These are phyloP conservation scores for Strigamia crassipes DNA, from an alignment of 2,888 invertebrate genomes.

Conservation along the genomic window DNA sequence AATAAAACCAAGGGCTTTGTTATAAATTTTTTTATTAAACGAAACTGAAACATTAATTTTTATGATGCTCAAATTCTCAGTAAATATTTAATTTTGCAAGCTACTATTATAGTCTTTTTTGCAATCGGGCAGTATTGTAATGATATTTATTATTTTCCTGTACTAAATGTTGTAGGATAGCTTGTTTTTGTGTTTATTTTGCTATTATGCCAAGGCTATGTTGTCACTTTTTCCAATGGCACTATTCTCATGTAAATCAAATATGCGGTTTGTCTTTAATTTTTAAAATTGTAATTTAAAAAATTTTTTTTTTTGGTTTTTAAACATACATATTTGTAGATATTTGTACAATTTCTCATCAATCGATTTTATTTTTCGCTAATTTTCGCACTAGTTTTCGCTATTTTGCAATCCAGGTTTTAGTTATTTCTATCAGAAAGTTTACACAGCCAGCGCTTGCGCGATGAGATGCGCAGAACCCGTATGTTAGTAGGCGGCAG, in stretches of 20 bases:
- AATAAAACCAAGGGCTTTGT: too few relatives aligned
- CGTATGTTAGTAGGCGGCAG: conserved; percentile 40
- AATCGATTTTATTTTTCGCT: not conserved
- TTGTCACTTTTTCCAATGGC: not conserved
- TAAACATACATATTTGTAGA: too few relatives aligned
- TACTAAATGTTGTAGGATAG: not conserved
- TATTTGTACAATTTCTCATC: too few relatives aligned
- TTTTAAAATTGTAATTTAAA: too few relatives aligned
- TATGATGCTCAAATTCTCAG: not conserved
- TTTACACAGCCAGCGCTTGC: not conserved
- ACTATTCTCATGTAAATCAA: not conserved
- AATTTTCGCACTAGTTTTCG: too few relatives aligned
- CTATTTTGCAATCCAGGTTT: not conserved
- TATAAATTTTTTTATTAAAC: not conserved
- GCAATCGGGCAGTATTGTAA: not conserved
- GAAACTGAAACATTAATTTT: not conserved
- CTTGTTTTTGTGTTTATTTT: conserved; percentile 5
- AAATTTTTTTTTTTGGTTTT: too few relatives aligned
- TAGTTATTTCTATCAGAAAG: not conserved
- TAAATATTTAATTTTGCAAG: not conserved
- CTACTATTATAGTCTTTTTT: not conserved
- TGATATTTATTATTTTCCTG: not conserved
- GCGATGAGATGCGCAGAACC: not conserved
- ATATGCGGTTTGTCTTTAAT: not conserved
- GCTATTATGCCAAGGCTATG: conserved; percentile 40